phyloP scores from a whole-genome alignment of 1,140 invertebrate genomes.

The Halyomorpha halys region DNA sequence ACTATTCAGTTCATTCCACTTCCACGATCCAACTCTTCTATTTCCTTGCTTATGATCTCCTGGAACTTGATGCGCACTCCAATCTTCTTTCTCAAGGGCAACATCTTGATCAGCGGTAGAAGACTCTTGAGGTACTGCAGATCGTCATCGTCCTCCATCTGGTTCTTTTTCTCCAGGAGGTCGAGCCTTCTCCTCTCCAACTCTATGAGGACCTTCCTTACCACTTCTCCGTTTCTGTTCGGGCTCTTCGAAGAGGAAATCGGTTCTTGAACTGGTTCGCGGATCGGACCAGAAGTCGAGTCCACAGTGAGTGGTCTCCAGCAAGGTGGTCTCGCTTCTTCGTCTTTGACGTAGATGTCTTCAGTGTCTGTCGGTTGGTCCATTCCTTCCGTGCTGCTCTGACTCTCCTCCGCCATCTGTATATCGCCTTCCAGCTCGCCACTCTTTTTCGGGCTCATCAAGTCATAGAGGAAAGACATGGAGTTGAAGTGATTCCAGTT shows the following conservation, averaged over 20 bases:
- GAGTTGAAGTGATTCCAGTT: not conserved
- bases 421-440: not conserved
- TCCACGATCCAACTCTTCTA: not conserved
- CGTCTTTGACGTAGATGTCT: too few relatives aligned
- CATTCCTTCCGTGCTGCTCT: not conserved
- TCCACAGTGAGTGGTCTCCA: too few relatives aligned
- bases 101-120: not conserved
- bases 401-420: not conserved
- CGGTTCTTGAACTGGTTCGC: too few relatives aligned
- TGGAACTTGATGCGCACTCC: not conserved
- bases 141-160: not conserved
- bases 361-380: too few relatives aligned
- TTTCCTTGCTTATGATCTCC: not conserved
- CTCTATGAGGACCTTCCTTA: not conserved
- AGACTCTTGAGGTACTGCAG: not conserved
- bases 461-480: conserved; percentile 1
- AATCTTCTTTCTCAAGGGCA: not conserved
- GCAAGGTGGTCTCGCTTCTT: too few relatives aligned
- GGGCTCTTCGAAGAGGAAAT: too few relatives aligned
- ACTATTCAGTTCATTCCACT: too few relatives aligned
- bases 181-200: not conserved
- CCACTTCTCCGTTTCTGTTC: too few relatives aligned
- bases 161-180: not conserved
- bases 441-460: not conserved
- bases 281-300: too few relatives aligned